phyloP scores from a whole-genome alignment of 2,797 vertebrate genomes.

The Hippopotamyrus pictus region DNA sequence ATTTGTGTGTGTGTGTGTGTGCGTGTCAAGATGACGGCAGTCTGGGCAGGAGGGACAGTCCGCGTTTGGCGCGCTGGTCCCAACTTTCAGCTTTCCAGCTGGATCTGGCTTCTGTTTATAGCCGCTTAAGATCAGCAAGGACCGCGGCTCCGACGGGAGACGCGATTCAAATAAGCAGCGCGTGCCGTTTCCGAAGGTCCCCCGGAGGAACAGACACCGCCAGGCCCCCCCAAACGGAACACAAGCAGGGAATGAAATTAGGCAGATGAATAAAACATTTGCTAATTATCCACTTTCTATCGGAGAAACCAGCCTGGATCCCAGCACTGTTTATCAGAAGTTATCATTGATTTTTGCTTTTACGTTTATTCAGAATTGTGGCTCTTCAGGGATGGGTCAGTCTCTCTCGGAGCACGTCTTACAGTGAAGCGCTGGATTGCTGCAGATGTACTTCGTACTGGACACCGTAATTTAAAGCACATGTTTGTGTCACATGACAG shows the following conservation, averaged over 20 bases:
- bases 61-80: background rate
- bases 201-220: background rate
- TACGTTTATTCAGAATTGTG: background rate
- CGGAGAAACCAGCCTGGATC: background rate
- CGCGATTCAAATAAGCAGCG: background rate
- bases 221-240: background rate
- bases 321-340: conserved; percentile 4
- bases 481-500: background rate
- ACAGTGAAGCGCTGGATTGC: background rate
- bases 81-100: background rate
- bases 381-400: background rate
- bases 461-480: background rate
- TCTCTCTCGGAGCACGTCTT: background rate
- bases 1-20: background rate
- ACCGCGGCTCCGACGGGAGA: background rate
- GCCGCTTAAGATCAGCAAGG: background rate
- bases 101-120: background rate
- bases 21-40: background rate
- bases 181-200: background rate
- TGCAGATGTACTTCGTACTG: background rate
- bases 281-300: conserved; percentile 54
- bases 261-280: conserved; percentile 70
- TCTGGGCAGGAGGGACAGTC: background rate
- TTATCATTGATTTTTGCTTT: background rate
- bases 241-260: conserved; percentile 45